phyloP scores from a whole-genome alignment of 2,888 invertebrate species.

The Synanthedon myopaeformis region DNA sequence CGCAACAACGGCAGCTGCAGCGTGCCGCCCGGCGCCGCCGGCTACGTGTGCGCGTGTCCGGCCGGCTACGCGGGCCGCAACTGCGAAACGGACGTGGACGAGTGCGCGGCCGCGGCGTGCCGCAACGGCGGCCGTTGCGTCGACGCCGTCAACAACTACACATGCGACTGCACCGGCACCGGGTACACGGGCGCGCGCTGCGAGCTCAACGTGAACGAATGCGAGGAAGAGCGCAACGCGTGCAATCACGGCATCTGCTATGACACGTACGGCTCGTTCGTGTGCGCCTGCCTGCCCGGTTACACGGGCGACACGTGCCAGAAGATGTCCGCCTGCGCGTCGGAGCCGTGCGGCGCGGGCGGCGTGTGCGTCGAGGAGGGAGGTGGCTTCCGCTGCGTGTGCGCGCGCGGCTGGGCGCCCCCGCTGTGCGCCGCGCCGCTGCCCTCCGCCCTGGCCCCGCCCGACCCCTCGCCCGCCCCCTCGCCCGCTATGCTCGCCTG shows the following conservation, averaged over 20 bases:
- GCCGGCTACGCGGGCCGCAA: slow-evolving; percentile 76
- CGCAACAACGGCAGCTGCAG: slow-evolving; percentile 82
- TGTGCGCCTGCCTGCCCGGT: slow-evolving; percentile 83
- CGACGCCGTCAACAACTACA: slow-evolving; percentile 80
- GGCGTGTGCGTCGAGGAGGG: slow-evolving; percentile 77
- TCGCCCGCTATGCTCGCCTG: slow-evolving; percentile 49
- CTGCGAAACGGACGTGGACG: slow-evolving; percentile 82
- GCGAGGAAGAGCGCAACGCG: slow-evolving; percentile 62
- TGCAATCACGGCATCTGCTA: slow-evolving; percentile 85
- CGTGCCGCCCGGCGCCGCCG: slow-evolving; percentile 68
- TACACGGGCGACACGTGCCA: slow-evolving; percentile 86
- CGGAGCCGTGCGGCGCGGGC: slow-evolving; percentile 79
- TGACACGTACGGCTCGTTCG: slow-evolving; percentile 83
- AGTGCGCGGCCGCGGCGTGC: slow-evolving; percentile 79
- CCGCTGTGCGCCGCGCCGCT: slow-evolving; percentile 46
- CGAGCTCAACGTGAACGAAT: slow-evolving; percentile 85
- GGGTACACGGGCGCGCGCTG: slow-evolving; percentile 81
- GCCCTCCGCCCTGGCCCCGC: slow-evolving; percentile 53
- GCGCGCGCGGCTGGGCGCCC: slow-evolving; percentile 68
- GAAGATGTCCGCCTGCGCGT: slow-evolving; percentile 74
- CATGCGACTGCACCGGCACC: slow-evolving; percentile 81
- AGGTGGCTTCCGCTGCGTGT: slow-evolving; percentile 75
- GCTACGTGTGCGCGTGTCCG: slow-evolving; percentile 70
- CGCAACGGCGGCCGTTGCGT: slow-evolving; percentile 79
- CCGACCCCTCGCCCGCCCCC: slow-evolving; percentile 45